Evolutionary conservation across 2,113 vertebrate genomes (phyloP).

Genomic region (Ictalurus punctatus): DNA sequence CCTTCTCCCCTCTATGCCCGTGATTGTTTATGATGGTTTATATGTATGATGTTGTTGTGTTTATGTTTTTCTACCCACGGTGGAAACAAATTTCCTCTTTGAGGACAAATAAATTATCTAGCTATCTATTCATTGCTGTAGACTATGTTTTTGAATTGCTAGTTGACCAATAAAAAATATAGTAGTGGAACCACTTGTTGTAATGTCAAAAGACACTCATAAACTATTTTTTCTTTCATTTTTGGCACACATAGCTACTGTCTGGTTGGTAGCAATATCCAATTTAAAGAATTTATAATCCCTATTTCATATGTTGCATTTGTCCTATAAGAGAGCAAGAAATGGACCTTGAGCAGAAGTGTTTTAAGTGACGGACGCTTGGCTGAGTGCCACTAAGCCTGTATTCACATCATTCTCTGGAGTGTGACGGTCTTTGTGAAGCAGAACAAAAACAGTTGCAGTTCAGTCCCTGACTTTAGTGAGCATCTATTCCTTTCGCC

Average conservation of each 20-base stretch:
- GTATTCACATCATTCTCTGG: conserved; percentile 24
- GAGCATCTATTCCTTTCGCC: background rate
- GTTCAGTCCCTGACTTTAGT: background rate
- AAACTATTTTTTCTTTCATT: background rate
- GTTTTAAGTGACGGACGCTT: background rate
- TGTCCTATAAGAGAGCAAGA: background rate
- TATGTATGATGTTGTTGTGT: too few species aligned
- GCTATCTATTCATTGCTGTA: too few species aligned
- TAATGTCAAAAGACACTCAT: background rate
- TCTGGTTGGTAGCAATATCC: background rate
- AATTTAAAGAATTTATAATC: background rate
- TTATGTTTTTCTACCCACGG: too few species aligned
- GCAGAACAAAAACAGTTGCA: conserved; percentile 15
- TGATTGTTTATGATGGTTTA: too few species aligned
- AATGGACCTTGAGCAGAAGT: background rate
- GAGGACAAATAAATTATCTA: too few species aligned
- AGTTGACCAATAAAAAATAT: too few species aligned
- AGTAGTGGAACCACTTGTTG: background rate
- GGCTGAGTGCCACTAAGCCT: background rate
- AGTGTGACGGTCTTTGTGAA: conserved; percentile 13
- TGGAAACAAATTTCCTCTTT: too few species aligned
- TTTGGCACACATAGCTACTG: too few species aligned
- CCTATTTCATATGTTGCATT: background rate
- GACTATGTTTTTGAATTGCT: background rate
- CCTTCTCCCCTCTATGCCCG: too few species aligned